Evolutionary conservation across 2,888 invertebrate species (phyloP).

Genomic region (Protula sp.): DNA sequence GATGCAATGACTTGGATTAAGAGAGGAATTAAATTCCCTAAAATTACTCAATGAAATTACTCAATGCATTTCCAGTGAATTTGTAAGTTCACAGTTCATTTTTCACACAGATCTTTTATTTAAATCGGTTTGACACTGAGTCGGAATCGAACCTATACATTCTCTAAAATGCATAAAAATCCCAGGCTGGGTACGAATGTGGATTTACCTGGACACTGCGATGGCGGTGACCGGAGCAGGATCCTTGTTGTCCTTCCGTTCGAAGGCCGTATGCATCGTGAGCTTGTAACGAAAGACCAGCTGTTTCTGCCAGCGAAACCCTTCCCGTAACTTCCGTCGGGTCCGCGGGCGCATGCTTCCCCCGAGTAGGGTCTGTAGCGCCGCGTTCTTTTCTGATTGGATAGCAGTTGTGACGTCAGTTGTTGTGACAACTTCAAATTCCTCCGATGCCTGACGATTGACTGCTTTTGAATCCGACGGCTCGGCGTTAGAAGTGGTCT

Average conservation of each 20-base stretch:
- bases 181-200: too few relatives aligned
- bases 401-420: constrained; percentile 47
- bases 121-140: too few relatives aligned
- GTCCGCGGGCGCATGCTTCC: constrained; percentile 16
- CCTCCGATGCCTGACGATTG: constrained; percentile 64
- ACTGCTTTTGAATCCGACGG: not conserved
- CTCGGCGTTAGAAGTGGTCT: not conserved
- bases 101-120: too few relatives aligned
- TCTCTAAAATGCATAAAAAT: too few relatives aligned
- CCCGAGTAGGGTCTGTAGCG: constrained; percentile 11
- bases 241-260: constrained; percentile 92
- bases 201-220: constrained; percentile 73
- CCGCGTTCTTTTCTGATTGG: constrained; percentile 31
- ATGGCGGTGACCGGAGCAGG: constrained; percentile 94
- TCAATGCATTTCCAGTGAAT: too few relatives aligned
- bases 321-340: constrained; percentile 40
- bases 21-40: too few relatives aligned
- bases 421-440: constrained; percentile 71
- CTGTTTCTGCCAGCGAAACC: constrained; percentile 86
- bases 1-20: too few relatives aligned
- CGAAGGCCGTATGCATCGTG: constrained; percentile 71
- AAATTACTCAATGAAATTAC: too few relatives aligned
- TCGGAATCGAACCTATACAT: too few relatives aligned
- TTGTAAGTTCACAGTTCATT: too few relatives aligned
- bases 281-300: constrained; percentile 88